Evolutionary conservation across 92 coral and sea anemone species (phyloP), one percentile per base, ranked within the genome.

Genomic region (Epizoanthus scotinus): DNA sequence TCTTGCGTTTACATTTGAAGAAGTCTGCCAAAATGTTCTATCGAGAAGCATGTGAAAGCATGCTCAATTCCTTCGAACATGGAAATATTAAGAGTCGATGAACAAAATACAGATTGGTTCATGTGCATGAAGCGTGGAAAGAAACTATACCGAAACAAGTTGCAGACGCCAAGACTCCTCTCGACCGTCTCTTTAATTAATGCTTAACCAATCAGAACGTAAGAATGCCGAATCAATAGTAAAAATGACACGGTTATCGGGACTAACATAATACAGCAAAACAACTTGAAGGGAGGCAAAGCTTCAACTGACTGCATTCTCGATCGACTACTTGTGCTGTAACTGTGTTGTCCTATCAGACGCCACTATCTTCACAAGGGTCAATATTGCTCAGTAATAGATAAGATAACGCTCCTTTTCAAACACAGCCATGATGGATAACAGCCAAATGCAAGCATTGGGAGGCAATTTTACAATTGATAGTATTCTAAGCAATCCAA

Each of bases 381-480:
- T 40, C 42, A 9, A 60, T 31, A n/a, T 75, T 75, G 42, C 20
- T 40, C 62, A 58, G 22, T 58, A 59, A 74, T 20, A 59, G 81
- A 75, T 75, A 75, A 75, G 81, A 75, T 75, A 47, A 47, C 52
- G 52, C 52, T 1, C 2, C 12, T 47, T 10, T 9, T 0, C 52
- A 47, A 9, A 47, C 52, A 73, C 50, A 28, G 40, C 21, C 42
- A 75, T 75, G 81, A 75, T 75, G 81, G 81, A 75, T 53, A 75
- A 75, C 66, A 59, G 40, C 47, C 81, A 75, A 34, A 75, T 75
- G 17, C 81, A 75, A 34, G 81, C 81, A 57, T 44, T 59, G 8
- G 69, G 42, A 73, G 89, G 89, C 57, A 89, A 85, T 77, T 89
- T 89, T 56, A 85, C 92, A 67, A 89, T 89, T 65, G 92, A 85